phyloP scores from a whole-genome alignment of 2,113 vertebrate species.

The Spea multiplicata region DNA sequence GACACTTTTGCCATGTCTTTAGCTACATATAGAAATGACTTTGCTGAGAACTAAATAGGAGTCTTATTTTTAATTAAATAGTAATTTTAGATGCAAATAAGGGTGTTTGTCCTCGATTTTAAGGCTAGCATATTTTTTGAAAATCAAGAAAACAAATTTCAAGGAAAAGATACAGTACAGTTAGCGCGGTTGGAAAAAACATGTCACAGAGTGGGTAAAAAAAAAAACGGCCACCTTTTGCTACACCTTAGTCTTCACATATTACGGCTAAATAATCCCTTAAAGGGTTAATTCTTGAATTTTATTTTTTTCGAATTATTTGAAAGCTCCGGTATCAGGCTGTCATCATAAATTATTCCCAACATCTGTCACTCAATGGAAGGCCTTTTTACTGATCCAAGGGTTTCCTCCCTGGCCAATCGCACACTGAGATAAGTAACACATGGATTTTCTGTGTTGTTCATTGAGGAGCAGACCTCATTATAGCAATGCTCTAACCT shows the following conservation, averaged over 20 bases:
- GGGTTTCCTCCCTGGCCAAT: not conserved
- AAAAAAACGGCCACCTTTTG: not conserved
- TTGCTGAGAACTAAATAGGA: too few species aligned
- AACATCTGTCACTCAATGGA: slow-evolving; percentile 1
- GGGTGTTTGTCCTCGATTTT: too few species aligned
- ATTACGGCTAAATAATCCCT: not conserved
- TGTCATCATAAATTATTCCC: not conserved
- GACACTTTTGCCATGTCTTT: too few species aligned
- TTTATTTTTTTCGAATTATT: not conserved
- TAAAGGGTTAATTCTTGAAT: not conserved
- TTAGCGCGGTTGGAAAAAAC: too few species aligned
- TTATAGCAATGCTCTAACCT: not conserved
- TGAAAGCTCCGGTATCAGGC: not conserved
- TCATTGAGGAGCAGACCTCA: not conserved
- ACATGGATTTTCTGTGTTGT: not conserved
- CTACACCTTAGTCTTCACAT: not conserved
- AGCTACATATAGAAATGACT: too few species aligned
- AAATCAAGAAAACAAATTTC: too few species aligned
- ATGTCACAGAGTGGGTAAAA: too few species aligned
- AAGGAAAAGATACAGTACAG: too few species aligned
- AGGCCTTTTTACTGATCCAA: not conserved
- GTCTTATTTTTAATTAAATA: too few species aligned
- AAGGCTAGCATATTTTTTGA: too few species aligned
- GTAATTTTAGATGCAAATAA: too few species aligned
- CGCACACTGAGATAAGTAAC: not conserved